Percentiles rank a stretch among this genome's conserved stretches.
Conservation (phyloP, 1,140 invertebrate species). For the Homarus americanus region DNA sequence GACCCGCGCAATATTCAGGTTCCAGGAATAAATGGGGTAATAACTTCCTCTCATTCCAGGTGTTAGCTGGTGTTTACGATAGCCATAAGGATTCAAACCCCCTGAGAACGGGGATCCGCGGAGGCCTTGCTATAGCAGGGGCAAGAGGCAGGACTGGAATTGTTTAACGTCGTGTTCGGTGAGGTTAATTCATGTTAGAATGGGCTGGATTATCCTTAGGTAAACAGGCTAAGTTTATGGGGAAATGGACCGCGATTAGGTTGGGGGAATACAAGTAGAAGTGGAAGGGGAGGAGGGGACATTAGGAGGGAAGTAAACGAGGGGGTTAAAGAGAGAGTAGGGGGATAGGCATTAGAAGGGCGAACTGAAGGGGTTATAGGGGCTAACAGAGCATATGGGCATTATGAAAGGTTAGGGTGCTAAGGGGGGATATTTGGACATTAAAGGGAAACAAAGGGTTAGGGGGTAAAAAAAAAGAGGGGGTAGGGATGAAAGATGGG, state of each 20-base stretch:
- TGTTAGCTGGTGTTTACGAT: slow-evolving; percentile 55
- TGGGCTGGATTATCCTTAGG: slow-evolving; percentile 18
- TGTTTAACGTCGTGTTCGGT: slow-evolving; percentile 44
- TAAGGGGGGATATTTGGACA: no score
- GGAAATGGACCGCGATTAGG: slow-evolving; percentile 24
- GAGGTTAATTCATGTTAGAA: slow-evolving; percentile 50
- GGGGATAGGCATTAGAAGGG: no score
- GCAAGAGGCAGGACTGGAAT: slow-evolving; percentile 27
- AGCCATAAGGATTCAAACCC: slow-evolving; percentile 55
- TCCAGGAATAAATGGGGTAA: slow-evolving; percentile 43
- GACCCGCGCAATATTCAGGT: slow-evolving; percentile 51
- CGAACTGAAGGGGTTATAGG: no score
- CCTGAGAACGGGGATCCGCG: slow-evolving; percentile 10
- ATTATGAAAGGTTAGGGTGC: no score
- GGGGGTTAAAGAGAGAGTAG: no score
- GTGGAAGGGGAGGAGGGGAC: not conserved
- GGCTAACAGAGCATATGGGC: no score
- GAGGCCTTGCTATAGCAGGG: not conserved
- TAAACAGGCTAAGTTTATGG: slow-evolving; percentile 41
- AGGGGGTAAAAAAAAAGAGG: no score
- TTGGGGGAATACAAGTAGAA: not conserved
- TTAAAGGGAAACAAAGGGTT: no score
- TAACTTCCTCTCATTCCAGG: slow-evolving; percentile 52
- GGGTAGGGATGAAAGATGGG: no score
- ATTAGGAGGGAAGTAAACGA: not conserved